These are phyloP conservation scores for Enteromius anoplus DNA, from an alignment of 2,797 vertebrate species.

Conservation along the genomic window DNA sequence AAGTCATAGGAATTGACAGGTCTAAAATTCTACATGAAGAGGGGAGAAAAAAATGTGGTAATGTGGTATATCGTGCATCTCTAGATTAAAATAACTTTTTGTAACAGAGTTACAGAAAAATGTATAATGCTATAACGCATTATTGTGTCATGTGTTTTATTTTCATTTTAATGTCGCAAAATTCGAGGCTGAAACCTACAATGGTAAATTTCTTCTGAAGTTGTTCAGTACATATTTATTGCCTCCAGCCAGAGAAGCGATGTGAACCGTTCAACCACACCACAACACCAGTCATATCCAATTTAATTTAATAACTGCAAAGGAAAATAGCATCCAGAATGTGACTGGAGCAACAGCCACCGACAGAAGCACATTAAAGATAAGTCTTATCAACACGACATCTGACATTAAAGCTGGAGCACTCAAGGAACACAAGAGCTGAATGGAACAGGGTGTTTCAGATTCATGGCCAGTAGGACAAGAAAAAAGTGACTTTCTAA, in stretches of 20 bases:
- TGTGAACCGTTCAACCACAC: not conserved
- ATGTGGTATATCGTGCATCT: not conserved
- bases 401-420: constrained; percentile 19
- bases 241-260: constrained; percentile 5
- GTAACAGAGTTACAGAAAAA: not conserved
- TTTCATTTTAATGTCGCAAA: not conserved
- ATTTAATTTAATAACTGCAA: constrained; percentile 16
- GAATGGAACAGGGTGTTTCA: not conserved
- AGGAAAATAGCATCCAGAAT: constrained; percentile 16
- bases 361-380: constrained; percentile 24
- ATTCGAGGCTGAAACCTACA: not conserved
- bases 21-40: not conserved
- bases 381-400: constrained; percentile 23
- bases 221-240: not conserved
- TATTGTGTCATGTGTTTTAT: not conserved
- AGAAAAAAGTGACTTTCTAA: not conserved
- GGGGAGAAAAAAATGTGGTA: not conserved
- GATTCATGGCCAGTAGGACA: not conserved
- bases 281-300: constrained; percentile 23
- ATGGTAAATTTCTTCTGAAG: not conserved
- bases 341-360: constrained; percentile 5
- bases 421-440: constrained; percentile 23
- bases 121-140: not conserved
- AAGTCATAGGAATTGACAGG: not conserved
- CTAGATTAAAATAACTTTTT: not conserved